These are phyloP conservation scores for Watersipora subatra DNA, from an alignment of 1,140 invertebrate genomes.

Conservation along the genomic window DNA sequence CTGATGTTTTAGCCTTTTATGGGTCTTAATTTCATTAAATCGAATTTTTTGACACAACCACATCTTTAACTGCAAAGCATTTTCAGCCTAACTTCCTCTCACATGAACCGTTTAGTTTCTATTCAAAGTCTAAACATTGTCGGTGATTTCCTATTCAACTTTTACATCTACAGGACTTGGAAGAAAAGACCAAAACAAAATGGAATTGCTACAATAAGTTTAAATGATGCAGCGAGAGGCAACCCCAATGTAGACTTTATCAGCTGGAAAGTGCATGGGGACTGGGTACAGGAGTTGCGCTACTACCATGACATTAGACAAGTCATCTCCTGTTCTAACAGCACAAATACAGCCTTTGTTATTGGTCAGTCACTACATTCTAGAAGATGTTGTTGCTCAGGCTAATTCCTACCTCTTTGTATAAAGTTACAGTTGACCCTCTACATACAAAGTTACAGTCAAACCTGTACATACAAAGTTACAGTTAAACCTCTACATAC, in stretches of 20 bases:
- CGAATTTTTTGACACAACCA: no score
- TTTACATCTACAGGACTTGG: constrained; percentile 28
- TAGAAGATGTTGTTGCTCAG: neutral
- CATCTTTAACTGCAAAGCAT: no score
- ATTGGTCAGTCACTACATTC: constrained; percentile 24
- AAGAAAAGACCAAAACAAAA: constrained; percentile 35
- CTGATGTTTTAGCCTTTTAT: no score
- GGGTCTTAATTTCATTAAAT: no score
- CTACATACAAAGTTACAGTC: no score
- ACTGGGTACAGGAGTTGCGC: constrained; percentile 40
- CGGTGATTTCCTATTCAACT: neutral
- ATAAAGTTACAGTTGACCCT: no score
- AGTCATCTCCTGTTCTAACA: constrained; percentile 41
- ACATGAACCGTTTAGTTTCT: neutral
- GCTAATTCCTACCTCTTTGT: neutral
- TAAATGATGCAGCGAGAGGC: constrained; percentile 25
- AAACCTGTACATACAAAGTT: no score
- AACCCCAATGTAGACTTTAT: constrained; percentile 29
- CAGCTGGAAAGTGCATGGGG: constrained; percentile 37
- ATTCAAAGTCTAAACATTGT: neutral
- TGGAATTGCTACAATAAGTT: constrained; percentile 33
- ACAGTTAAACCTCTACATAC: no score
- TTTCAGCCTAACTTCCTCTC: neutral
- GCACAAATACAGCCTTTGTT: constrained; percentile 34
- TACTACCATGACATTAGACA: constrained; percentile 38